These are phyloP conservation scores for Xanthorhoe spadicearia DNA, from an alignment of 2,888 invertebrate species.

Conservation along the genomic window DNA sequence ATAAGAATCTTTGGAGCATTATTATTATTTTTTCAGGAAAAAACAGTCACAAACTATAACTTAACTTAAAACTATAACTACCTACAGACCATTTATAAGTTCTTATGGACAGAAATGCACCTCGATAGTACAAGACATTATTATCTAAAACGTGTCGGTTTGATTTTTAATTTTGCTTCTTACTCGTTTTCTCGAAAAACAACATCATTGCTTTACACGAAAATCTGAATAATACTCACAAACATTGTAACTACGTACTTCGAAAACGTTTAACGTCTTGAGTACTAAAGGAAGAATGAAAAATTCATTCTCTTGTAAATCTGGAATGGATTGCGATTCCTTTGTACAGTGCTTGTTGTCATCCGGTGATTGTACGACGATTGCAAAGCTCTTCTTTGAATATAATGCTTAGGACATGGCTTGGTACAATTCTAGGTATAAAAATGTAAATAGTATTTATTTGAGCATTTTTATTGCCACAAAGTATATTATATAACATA, in stretches of 20 bases:
- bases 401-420: conserved; percentile 7
- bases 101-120: too few relatives aligned
- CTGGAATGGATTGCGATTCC: conserved; percentile 30
- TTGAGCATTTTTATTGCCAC: too few relatives aligned
- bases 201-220: neutral
- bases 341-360: conserved; percentile 36
- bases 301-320: conserved; percentile 36
- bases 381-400: conserved; percentile 20
- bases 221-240: conserved; percentile 1
- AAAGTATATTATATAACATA: too few relatives aligned
- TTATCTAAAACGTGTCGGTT: too few relatives aligned
- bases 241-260: conserved; percentile 17
- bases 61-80: too few relatives aligned
- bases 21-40: too few relatives aligned
- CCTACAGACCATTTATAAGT: too few relatives aligned
- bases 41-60: too few relatives aligned
- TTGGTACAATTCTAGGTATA: neutral
- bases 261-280: conserved; percentile 30
- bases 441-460: neutral
- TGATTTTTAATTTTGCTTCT: too few relatives aligned
- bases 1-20: too few relatives aligned
- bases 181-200: neutral
- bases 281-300: conserved; percentile 36
- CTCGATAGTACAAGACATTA: too few relatives aligned
- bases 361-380: conserved; percentile 25